phyloP scores from a whole-genome alignment of 1,140 invertebrate genomes.

The Brachionus plicatilis region DNA sequence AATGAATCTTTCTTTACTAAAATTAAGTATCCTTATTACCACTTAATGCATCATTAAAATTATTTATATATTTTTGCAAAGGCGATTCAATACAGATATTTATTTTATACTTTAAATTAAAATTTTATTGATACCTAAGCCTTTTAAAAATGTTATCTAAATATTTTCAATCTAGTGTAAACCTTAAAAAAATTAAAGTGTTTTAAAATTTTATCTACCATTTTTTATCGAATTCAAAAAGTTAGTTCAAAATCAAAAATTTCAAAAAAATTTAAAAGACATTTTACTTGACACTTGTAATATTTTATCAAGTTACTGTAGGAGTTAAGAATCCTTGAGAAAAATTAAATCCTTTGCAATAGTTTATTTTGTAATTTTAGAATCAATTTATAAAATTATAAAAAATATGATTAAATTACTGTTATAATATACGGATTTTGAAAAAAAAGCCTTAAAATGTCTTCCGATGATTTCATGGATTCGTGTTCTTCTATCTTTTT shows the following conservation, averaged over 20 bases:
- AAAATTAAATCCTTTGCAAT: neutral
- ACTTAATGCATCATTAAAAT: too few species aligned
- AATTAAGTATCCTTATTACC: too few species aligned
- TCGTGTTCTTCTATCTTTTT: neutral
- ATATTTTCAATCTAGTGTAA: too few species aligned
- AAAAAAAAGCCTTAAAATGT: neutral
- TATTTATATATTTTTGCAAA: too few species aligned
- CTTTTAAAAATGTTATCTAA: too few species aligned
- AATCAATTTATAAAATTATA: neutral
- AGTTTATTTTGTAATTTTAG: neutral
- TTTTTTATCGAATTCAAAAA: neutral
- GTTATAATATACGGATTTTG: neutral
- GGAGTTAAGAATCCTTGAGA: neutral
- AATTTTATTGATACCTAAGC: too few species aligned
- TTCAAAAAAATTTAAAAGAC: neutral
- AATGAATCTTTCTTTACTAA: too few species aligned
- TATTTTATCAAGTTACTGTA: neutral
- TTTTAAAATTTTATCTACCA: neutral
- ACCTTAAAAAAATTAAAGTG: too few species aligned
- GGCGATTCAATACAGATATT: too few species aligned
- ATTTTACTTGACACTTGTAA: neutral
- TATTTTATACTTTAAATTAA: too few species aligned
- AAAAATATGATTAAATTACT: neutral
- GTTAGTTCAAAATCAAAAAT: neutral
- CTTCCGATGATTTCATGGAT: neutral